phyloP scores from a whole-genome alignment of 2,797 vertebrate species.

The Syngnathus rostellatus region DNA sequence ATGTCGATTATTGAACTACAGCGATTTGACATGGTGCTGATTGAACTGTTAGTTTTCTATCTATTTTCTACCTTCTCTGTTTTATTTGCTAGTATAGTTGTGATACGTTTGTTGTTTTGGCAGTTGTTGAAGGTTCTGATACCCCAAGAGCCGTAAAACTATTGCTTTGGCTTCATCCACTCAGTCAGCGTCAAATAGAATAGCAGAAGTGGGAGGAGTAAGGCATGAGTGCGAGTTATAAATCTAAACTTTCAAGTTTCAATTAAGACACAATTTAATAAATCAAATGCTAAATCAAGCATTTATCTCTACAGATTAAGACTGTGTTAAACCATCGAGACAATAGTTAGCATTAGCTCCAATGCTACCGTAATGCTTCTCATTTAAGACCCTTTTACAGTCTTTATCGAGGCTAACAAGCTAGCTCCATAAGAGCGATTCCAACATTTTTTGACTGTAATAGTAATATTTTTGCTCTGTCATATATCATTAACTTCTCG shows the following conservation, averaged over 20 bases:
- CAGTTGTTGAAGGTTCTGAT: not conserved
- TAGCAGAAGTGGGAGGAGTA: too few species aligned
- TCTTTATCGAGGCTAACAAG: not conserved
- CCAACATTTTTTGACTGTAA: not conserved
- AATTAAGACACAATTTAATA: too few species aligned
- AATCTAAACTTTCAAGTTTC: too few species aligned
- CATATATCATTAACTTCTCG: too few species aligned
- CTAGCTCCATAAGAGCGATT: not conserved
- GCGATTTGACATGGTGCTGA: not conserved
- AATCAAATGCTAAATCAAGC: too few species aligned
- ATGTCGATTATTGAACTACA: slow-evolving; percentile 12
- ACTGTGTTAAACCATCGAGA: too few species aligned
- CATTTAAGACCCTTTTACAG: too few species aligned
- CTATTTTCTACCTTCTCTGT: not conserved
- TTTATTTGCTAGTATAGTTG: not conserved
- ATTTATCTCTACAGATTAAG: too few species aligned
- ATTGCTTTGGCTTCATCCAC: not conserved
- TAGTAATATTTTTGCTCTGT: too few species aligned
- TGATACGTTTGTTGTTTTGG: not conserved
- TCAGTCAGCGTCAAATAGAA: not conserved
- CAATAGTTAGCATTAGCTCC: too few species aligned
- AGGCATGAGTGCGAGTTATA: too few species aligned
- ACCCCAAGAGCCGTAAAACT: not conserved
- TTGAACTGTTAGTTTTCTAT: not conserved
- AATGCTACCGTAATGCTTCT: too few species aligned